phyloP scores from a whole-genome alignment of 2,888 invertebrate genomes.

The Pogonocherus hispidulus region DNA sequence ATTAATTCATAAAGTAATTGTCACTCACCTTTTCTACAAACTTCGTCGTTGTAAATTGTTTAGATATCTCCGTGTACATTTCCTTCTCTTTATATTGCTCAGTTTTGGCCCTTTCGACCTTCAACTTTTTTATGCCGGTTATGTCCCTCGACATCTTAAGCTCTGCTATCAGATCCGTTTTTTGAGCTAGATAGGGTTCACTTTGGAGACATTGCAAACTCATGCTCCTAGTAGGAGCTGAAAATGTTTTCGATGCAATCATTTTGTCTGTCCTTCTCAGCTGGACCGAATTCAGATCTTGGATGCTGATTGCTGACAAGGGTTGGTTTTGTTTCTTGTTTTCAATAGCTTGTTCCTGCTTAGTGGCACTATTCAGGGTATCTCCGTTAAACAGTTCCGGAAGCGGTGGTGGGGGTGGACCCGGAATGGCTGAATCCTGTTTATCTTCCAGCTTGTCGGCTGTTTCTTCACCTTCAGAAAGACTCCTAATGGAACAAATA shows the following conservation, averaged over 20 bases:
- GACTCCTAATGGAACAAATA: slow-evolving; percentile 67
- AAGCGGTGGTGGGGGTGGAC: slow-evolving; percentile 72
- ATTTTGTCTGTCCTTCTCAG: slow-evolving; percentile 82
- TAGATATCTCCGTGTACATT: slow-evolving; percentile 86
- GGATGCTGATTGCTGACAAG: slow-evolving; percentile 88
- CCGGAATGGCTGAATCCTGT: slow-evolving; percentile 54
- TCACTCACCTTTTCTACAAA: slow-evolving; percentile 89
- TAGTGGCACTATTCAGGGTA: slow-evolving; percentile 21
- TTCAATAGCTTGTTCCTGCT: slow-evolving; percentile 44
- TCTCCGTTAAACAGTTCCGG: slow-evolving; percentile 56
- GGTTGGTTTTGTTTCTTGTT: slow-evolving; percentile 78
- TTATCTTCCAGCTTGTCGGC: slow-evolving; percentile 54
- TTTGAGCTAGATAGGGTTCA: slow-evolving; percentile 81
- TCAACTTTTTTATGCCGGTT: slow-evolving; percentile 93
- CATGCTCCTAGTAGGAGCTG: slow-evolving; percentile 83
- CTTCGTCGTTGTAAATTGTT: slow-evolving; percentile 86
- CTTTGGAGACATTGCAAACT: slow-evolving; percentile 81
- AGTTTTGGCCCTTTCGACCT: slow-evolving; percentile 88
- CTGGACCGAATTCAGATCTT: slow-evolving; percentile 88
- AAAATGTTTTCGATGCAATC: slow-evolving; percentile 84
- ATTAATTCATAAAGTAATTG: background rate
- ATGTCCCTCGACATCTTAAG: slow-evolving; percentile 93
- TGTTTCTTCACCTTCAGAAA: slow-evolving; percentile 64
- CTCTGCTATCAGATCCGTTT: slow-evolving; percentile 92
- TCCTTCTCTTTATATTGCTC: slow-evolving; percentile 88